phyloP scores from a whole-genome alignment of 37 sponge, comb jelly and placozoan genomes.

The Mnemiopsis leidyi region DNA sequence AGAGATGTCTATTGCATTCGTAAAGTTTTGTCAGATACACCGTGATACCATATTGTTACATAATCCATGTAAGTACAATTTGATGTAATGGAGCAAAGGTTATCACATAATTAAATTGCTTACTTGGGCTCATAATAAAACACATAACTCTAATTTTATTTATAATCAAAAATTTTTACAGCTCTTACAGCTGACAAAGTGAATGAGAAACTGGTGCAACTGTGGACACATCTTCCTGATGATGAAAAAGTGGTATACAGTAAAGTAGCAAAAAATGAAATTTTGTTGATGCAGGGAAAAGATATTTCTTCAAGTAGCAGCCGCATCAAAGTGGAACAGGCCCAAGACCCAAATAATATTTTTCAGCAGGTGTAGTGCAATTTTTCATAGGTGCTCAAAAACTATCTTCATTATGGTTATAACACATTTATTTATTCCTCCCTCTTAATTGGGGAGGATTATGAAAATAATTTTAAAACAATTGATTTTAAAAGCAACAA shows the following conservation, averaged over 20 bases:
- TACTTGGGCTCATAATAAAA: too few relatives aligned
- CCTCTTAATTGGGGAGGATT: too few relatives aligned
- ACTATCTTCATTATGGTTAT: too few relatives aligned
- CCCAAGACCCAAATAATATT: not conserved
- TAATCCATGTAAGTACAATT: slow-evolving; percentile 35
- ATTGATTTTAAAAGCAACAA: not conserved
- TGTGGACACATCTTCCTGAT: slow-evolving; percentile 40
- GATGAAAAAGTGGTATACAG: slow-evolving; percentile 58
- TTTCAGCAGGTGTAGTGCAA: not conserved
- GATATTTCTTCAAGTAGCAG: slow-evolving; percentile 20
- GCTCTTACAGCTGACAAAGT: not conserved
- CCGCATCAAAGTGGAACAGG: not conserved
- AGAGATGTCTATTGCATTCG: slow-evolving; percentile 51
- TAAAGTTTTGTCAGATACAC: slow-evolving; percentile 65
- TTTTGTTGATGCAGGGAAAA: slow-evolving; percentile 39
- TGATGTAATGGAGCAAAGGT: too few relatives aligned
- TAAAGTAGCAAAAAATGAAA: slow-evolving; percentile 61
- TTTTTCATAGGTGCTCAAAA: too few relatives aligned
- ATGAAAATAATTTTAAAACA: too few relatives aligned
- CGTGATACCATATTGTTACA: slow-evolving; percentile 32
- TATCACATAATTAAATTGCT: too few relatives aligned
- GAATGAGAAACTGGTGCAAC: slow-evolving; percentile 45
- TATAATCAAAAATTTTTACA: slow-evolving; percentile 15
- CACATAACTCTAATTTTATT: too few relatives aligned
- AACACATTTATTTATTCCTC: too few relatives aligned